phyloP scores from a whole-genome alignment of 2,113 vertebrate genomes.

The Upupa epops region DNA sequence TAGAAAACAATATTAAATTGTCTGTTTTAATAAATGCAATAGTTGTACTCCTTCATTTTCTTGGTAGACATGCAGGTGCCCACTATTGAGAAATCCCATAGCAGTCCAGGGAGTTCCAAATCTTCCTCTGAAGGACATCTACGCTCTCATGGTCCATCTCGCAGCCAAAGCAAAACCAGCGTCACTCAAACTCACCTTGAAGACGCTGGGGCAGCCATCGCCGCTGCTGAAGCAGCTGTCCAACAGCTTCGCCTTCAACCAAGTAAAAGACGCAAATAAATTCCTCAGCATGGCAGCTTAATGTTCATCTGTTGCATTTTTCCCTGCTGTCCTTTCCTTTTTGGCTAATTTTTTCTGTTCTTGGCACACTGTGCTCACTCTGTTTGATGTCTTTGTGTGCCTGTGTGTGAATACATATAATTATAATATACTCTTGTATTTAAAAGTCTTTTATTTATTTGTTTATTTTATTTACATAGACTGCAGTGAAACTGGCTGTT shows the following conservation, averaged over 20 bases:
- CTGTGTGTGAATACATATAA: slow-evolving; percentile 75
- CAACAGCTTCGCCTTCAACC: slow-evolving; percentile 97
- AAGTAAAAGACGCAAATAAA: slow-evolving; percentile 98
- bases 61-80: slow-evolving; percentile 90
- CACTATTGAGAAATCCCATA: slow-evolving; percentile 98
- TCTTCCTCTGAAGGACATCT: slow-evolving; percentile 97
- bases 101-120: slow-evolving; percentile 97
- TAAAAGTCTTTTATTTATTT: slow-evolving; percentile 62
- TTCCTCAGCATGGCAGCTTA: slow-evolving; percentile 90
- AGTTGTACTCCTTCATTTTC: slow-evolving; percentile 41
- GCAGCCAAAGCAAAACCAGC: slow-evolving; percentile 98
- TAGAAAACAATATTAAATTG: neutral
- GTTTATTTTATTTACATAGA: slow-evolving; percentile 63
- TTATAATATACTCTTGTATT: slow-evolving; percentile 72
- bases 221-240: slow-evolving; percentile 95
- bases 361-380: slow-evolving; percentile 77
- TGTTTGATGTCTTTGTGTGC: slow-evolving; percentile 78
- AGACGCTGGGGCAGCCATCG: slow-evolving; percentile 95
- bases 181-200: slow-evolving; percentile 97
- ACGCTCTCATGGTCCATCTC: slow-evolving; percentile 94
- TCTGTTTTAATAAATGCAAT: slow-evolving; percentile 13
- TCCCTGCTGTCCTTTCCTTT: slow-evolving; percentile 74
- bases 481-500: slow-evolving; percentile 85
- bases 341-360: slow-evolving; percentile 68
- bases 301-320: slow-evolving; percentile 89